Evolutionary conservation across 2,888 invertebrate species (phyloP).

Genomic region (Camponotus fellah): DNA sequence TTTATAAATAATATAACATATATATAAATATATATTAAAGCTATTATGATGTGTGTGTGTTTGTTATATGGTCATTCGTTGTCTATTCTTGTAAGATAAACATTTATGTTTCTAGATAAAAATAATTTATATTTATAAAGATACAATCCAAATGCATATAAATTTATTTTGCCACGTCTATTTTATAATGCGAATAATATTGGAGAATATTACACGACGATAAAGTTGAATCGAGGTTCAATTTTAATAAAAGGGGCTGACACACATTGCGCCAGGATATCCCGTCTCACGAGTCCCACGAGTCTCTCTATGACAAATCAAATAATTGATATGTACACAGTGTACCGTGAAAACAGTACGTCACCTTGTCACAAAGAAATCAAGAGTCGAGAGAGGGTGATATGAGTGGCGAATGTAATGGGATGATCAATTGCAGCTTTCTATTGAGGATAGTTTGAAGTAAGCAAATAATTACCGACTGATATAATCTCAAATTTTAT

Average conservation of each 20-base stretch:
- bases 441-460: neutral
- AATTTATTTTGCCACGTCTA: neutral
- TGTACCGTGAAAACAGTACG: constrained; percentile 53
- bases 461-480: constrained; percentile 16
- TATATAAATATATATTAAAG: neutral
- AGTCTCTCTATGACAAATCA: constrained; percentile 58
- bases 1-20: constrained; percentile 22
- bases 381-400: constrained; percentile 43
- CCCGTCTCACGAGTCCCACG: constrained; percentile 51
- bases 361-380: constrained; percentile 55
- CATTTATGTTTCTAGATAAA: neutral
- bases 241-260: constrained; percentile 52
- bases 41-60: neutral
- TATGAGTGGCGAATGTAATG: constrained; percentile 41
- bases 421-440: constrained; percentile 44
- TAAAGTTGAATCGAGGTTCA: constrained; percentile 38
- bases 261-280: constrained; percentile 32
- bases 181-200: constrained; percentile 16
- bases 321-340: constrained; percentile 56
- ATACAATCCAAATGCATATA: neutral
- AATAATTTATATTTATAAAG: constrained; percentile 9
- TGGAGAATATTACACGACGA: constrained; percentile 14
- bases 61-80: neutral
- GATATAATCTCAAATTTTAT: constrained; percentile 1
- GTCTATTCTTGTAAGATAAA: neutral